These are phyloP conservation scores for Lysiphlebus fabarum DNA, from an alignment of 1,140 invertebrate genomes.

Conservation along the genomic window DNA sequence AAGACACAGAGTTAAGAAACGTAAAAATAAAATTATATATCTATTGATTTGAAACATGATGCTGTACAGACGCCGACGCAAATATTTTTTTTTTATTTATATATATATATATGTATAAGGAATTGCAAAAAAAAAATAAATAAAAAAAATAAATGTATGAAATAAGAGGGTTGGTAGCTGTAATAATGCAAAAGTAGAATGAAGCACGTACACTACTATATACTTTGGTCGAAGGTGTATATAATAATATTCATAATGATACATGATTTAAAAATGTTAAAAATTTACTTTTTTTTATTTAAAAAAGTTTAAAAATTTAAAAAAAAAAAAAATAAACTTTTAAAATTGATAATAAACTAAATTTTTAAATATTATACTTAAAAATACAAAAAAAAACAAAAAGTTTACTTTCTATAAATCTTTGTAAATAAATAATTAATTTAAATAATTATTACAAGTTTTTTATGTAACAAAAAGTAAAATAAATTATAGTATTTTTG, in stretches of 20 bases:
- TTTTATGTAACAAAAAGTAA: too few relatives aligned
- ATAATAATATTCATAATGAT: constrained; percentile 32
- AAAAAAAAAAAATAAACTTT: too few relatives aligned
- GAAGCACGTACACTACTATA: constrained; percentile 33
- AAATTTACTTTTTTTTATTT: too few relatives aligned
- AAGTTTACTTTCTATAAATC: too few relatives aligned
- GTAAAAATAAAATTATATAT: neutral
- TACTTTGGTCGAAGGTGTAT: constrained; percentile 13
- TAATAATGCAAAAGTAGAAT: constrained; percentile 33
- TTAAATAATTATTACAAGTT: too few relatives aligned
- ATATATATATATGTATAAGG: neutral
- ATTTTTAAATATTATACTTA: too few relatives aligned
- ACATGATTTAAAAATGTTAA: too few relatives aligned
- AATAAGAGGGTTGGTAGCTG: constrained; percentile 24
- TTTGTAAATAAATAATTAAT: too few relatives aligned
- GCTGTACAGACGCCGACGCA: neutral
- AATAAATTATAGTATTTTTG: too few relatives aligned
- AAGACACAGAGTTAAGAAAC: constrained; percentile 19
- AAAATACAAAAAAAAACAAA: too few relatives aligned
- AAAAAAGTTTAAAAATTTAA: too few relatives aligned
- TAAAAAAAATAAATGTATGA: constrained; percentile 8
- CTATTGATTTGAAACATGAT: constrained; percentile 35
- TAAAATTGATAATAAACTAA: too few relatives aligned
- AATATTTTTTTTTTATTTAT: neutral
- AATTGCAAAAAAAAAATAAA: neutral